Base-by-base conservation (phyloP, 2,113 vertebrate genomes). In the Haemorhous mexicanus region DNA sequence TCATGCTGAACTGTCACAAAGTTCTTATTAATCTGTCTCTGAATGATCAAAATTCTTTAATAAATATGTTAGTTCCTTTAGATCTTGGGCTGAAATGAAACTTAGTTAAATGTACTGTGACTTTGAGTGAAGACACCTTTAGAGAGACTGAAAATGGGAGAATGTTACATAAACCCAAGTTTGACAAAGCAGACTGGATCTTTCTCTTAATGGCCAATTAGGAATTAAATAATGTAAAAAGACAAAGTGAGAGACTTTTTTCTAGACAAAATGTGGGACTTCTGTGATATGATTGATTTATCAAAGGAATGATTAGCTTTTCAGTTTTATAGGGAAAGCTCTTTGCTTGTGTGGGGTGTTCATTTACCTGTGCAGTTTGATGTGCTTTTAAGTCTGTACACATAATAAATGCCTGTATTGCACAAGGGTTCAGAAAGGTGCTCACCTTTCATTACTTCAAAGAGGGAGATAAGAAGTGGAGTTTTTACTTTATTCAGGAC, bases 11-110 rank as follows among this genome's bases (percentile, higher is more conserved):
- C 95, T 96, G 97, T 97, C 97, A 97, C 33, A 30, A 79, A 50
- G 35, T 82, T 91, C 95, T 95, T 97, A 96, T 97, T 97, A 97
- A 97, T 97, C 97, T 97, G 97, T 95, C 97, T 97, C 97, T 91
- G 28, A 95, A 97, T 97, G 95, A 97, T 95, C 97, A 94, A 91
- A 97, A 98, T 91, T 61, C 95, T 96, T 91, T 97, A 97, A 97
- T 97, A 97, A 98, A 96, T 95, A 95, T 56, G 76, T 76, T 84
- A 41, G 92, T 94, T 96, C 83, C 90, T 90, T 89, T 84, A 91
- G 96, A 96, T 94, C 92, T 93, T 63, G 59, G 88, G 30, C 78
- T 93, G 95, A 90, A 96, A 96, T 63, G 87, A 75, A 97, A 96
- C 67, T 96, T 94, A 94, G 91, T 94, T 96, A 95, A 97, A 94